phyloP scores from a whole-genome alignment of 2,888 invertebrate species.

The Drymonia ruficornis region DNA sequence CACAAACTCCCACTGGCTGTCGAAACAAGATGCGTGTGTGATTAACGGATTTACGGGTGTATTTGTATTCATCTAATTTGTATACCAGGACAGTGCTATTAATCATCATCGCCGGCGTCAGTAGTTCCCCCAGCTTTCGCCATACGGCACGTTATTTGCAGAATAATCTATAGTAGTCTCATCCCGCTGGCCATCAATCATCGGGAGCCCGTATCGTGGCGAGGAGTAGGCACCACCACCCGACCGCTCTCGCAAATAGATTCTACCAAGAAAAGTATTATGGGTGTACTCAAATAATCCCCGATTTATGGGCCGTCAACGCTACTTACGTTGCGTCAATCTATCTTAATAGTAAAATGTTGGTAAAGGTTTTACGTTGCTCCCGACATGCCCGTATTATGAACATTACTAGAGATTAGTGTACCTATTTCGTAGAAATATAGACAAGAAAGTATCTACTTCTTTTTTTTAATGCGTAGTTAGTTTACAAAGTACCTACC shows the following conservation, averaged over 20 bases:
- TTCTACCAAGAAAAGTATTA: slow-evolving; percentile 41
- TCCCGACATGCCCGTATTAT: slow-evolving; percentile 3
- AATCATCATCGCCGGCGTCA: slow-evolving; percentile 23
- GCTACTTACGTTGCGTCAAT: slow-evolving; percentile 41
- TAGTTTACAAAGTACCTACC: too few species aligned
- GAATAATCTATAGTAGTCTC: slow-evolving; percentile 29
- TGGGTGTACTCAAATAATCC: slow-evolving; percentile 36
- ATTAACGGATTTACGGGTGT: slow-evolving; percentile 6
- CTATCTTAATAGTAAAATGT: slow-evolving; percentile 32
- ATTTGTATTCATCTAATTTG: slow-evolving; percentile 6
- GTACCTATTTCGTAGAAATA: neutral
- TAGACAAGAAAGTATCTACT: neutral
- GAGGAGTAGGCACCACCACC: slow-evolving; percentile 29
- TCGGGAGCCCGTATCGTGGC: slow-evolving; percentile 40
- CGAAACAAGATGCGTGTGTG: slow-evolving; percentile 7
- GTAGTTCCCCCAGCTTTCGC: slow-evolving; percentile 17
- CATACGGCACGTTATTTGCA: slow-evolving; percentile 26
- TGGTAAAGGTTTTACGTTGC: slow-evolving; percentile 24
- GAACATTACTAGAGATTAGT: neutral
- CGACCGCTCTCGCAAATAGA: slow-evolving; percentile 39
- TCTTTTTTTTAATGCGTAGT: too few species aligned
- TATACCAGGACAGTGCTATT: slow-evolving; percentile 16
- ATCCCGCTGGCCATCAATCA: slow-evolving; percentile 46
- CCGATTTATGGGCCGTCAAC: slow-evolving; percentile 41
- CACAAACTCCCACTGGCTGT: slow-evolving; percentile 3